Conservation (phyloP, 2,113 vertebrate species). For the Tyto alba region DNA sequence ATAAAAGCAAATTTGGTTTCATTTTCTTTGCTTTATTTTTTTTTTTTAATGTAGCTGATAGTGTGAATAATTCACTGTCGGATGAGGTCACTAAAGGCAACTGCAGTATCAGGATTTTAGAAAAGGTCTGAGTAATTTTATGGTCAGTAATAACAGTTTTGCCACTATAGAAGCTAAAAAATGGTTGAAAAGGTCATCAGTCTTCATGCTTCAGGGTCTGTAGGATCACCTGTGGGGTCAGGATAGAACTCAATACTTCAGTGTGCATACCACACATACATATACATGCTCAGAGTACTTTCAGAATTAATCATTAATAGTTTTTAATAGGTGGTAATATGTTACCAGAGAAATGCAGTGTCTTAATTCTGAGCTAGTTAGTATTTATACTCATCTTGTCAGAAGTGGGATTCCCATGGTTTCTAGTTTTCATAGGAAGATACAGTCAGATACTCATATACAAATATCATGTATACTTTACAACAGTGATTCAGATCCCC, state of each 20-base stretch:
- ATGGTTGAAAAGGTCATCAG: constrained; percentile 52
- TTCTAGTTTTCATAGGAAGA: not conserved
- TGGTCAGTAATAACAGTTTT: constrained; percentile 54
- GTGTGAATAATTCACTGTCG: constrained; percentile 59
- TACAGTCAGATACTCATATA: not conserved
- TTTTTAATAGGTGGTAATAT: not conserved
- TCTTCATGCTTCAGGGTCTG: constrained; percentile 32
- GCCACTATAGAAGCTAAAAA: constrained; percentile 52
- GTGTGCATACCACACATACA: not conserved
- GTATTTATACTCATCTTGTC: too few relatives aligned
- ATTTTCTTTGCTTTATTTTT: not conserved
- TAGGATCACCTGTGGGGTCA: not conserved
- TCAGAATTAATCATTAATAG: not conserved
- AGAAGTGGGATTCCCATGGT: not conserved
- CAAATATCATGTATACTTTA: not conserved
- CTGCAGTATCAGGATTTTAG: constrained; percentile 58
- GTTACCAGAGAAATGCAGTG: not conserved
- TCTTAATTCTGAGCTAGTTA: not conserved
- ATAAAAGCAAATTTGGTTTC: constrained; percentile 32
- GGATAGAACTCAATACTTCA: not conserved
- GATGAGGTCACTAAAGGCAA: constrained; percentile 45
- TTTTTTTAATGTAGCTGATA: constrained; percentile 2
- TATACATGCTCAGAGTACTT: not conserved
- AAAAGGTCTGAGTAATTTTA: constrained; percentile 62
- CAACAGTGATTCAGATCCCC: not conserved